Evolutionary conservation across 2,888 invertebrate species (phyloP), one percentile per base, ranked within the genome.

Genomic region (Syritta pipiens): DNA sequence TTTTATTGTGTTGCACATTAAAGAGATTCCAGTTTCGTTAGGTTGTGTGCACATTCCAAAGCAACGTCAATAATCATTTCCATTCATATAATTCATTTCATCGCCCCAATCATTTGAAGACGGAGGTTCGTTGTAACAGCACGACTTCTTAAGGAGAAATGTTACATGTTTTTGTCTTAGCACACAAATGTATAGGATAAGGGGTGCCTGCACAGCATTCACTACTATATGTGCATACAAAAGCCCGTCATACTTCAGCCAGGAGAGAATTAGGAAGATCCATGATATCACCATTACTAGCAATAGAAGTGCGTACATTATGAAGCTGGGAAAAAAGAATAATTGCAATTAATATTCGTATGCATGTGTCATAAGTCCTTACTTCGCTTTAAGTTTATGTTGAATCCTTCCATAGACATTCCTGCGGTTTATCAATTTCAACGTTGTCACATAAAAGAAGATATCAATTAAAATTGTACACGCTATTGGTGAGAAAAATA

Each of bases 11-110:
- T n/a, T n/a, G n/a, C 48, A 67, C 67, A 67, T 67, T 67, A 28
- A 44, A 53, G 51, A 71, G 63, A 77, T 63, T 57, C 51, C 30
- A 28, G 46, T 57, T 48, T 59, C 24, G 26, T 19, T 55, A 1
- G 10, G 19, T 20, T 28, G 42, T 30, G 3, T 14, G 14, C 4
- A n/a, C n/a, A 3, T 6, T 40, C 4, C 4, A 28, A 14, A 12
- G n/a, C 24, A 17, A 49, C 28, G 42, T 84, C 81, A 87, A 82
- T 87, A 88, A 82, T 88, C 86, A 76, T 86, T 86, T 10, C 94
- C 93, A 85, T 95, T 95, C 92, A 96, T 95, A 79, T 95, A 95
- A 57, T 94, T 93, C 94, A 96, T 93, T 89, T 96, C 96, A 84
- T 96, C 96, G 0, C 96, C 96, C 95, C 95, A 96, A 84, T 96